A percentile compares a stretch with the other conserved stretches of the same genome.
Evolutionary conservation across 2,888 invertebrate genomes (phyloP).

Genomic region (Hydropsyche betteni): DNA sequence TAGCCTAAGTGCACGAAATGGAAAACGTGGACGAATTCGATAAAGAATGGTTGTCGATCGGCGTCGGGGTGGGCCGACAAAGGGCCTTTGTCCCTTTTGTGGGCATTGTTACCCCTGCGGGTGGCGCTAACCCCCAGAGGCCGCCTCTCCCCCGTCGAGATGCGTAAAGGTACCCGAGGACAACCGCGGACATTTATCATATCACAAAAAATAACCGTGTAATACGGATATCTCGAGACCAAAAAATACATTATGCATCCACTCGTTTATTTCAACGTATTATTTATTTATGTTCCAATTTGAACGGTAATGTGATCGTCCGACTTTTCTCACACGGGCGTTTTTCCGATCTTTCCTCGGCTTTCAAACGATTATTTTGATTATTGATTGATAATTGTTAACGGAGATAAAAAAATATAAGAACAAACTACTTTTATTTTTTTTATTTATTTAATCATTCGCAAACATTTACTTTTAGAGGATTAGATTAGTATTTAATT

Average conservation of each 20-base stretch:
- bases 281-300: slow-evolving; percentile 35
- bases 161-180: slow-evolving; percentile 30
- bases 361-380: too few species aligned
- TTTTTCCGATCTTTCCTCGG: neutral
- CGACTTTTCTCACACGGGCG: slow-evolving; percentile 2
- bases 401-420: too few species aligned
- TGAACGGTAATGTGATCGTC: slow-evolving; percentile 22
- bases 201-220: neutral
- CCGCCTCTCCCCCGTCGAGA: slow-evolving; percentile 30
- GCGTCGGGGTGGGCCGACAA: slow-evolving; percentile 31
- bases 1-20: too few species aligned
- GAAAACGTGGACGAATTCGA: neutral
- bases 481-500: too few species aligned
- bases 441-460: too few species aligned
- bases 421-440: too few species aligned
- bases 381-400: too few species aligned
- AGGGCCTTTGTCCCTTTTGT: slow-evolving; percentile 41
- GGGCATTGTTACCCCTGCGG: slow-evolving; percentile 39
- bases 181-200: slow-evolving; percentile 37
- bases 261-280: neutral
- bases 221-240: too few species aligned
- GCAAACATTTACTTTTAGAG: too few species aligned
- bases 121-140: slow-evolving; percentile 36
- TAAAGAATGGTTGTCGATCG: slow-evolving; percentile 6
- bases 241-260: too few species aligned